These are phyloP conservation scores for Arge pagana DNA, from an alignment of 2,888 invertebrate genomes.

Conservation along the genomic window DNA sequence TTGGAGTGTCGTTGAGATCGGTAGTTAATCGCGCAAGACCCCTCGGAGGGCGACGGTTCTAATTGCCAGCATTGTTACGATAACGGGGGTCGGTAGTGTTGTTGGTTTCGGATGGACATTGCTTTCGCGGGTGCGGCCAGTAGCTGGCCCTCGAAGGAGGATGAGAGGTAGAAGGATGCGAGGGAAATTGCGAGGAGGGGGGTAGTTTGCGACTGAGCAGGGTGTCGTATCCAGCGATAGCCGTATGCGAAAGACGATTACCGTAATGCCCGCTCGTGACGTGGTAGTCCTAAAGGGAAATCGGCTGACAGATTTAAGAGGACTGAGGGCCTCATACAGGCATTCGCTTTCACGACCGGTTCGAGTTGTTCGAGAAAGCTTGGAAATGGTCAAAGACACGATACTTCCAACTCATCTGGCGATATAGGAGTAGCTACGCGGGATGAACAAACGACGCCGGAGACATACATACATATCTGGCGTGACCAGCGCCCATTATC, in stretches of 20 bases:
- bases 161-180: neutral
- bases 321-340: constrained; percentile 35
- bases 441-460: too few relatives aligned
- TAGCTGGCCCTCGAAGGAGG: neutral
- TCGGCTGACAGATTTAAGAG: constrained; percentile 38
- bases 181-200: constrained; percentile 21
- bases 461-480: too few relatives aligned
- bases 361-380: too few relatives aligned
- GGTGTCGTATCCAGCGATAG: constrained; percentile 48
- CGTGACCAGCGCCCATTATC: too few relatives aligned
- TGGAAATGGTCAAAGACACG: too few relatives aligned
- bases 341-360: too few relatives aligned
- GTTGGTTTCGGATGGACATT: constrained; percentile 29
- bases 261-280: constrained; percentile 27
- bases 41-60: constrained; percentile 34
- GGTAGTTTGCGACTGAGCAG: constrained; percentile 53
- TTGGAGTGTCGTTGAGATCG: constrained; percentile 20
- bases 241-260: constrained; percentile 28
- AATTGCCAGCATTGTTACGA: constrained; percentile 41
- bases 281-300: constrained; percentile 36
- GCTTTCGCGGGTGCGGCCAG: constrained; percentile 29
- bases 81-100: constrained; percentile 32
- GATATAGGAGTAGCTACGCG: too few relatives aligned
- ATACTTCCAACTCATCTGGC: too few relatives aligned
- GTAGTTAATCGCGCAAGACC: constrained; percentile 25